Conservation (phyloP, 2,113 vertebrate species). For the Trinectes maculatus region DNA sequence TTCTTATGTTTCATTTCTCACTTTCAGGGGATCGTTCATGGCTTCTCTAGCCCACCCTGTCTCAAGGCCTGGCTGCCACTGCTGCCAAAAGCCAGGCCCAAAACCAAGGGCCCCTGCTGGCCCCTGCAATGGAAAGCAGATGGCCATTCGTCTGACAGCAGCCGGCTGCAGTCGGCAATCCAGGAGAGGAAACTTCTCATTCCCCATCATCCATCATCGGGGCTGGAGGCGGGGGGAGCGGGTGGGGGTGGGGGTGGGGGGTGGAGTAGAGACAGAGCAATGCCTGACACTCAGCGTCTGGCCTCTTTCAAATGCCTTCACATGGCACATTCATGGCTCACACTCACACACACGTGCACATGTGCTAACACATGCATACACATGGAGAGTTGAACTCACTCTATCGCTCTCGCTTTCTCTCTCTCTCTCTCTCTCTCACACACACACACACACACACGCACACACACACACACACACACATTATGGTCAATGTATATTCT, state of each 20-base stretch:
- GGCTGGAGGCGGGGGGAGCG: conserved; percentile 24
- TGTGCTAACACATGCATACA: conserved; percentile 54
- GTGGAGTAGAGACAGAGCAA: conserved; percentile 68
- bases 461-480: conserved; percentile 21
- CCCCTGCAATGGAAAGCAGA: conserved; percentile 80
- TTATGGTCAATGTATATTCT: conserved; percentile 56
- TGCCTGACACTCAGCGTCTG: conserved; percentile 75
- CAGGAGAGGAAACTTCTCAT: conserved; percentile 84
- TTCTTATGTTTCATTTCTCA: conserved; percentile 46
- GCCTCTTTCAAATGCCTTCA: conserved; percentile 77
- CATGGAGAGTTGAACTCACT: conserved; percentile 1
- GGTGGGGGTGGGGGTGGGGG: conserved; percentile 19
- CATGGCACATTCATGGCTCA: conserved; percentile 75
- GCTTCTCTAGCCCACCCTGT: conserved; percentile 42
- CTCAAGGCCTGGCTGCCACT: conserved; percentile 43
- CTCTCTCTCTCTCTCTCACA: not conserved
- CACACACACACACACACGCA: conserved; percentile 20
- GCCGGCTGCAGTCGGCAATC: conserved; percentile 69
- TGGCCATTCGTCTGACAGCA: conserved; percentile 74
- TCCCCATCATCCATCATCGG: conserved; percentile 82
- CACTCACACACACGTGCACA: conserved; percentile 60
- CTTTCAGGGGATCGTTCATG: conserved; percentile 39
- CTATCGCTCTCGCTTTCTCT: no score
- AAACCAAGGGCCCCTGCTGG: conserved; percentile 45
- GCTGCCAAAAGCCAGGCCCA: conserved; percentile 50